Base-by-base conservation (phyloP, 2,113 vertebrate species). In the Phrynosoma platyrhinos region DNA sequence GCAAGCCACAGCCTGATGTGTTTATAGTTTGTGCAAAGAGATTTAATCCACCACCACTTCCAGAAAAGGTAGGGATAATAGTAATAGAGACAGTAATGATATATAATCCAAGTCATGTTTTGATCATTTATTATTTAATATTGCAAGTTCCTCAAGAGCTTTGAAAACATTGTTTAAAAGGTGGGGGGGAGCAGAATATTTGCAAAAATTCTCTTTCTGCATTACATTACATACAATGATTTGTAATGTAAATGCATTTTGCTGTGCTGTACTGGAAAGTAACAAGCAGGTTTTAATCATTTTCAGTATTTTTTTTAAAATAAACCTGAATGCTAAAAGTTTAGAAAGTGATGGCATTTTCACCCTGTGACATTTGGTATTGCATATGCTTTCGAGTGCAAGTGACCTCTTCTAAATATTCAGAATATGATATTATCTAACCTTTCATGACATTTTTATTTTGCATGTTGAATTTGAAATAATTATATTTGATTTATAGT, bases 1-100 rank as follows among this genome's bases (percentile, higher is more conserved):
- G 97, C 86, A 99, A 99, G 91, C 99, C 98, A 0, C 76, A 96
- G 1, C 98, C 98, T 0, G 98, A 99, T 95, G 94, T 96, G 40
- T 99, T 99, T 94, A 96, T 99, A 30, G 93, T 97, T 47, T 98
- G 98, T 89, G 98, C 98, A 47, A 88, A 93, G 47, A 97, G 98
- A 72, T 99, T 99, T 95, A 40, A 91, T 0, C 98, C 98, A 1
- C 90, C 97, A 1, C 95, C 96, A 16, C 3, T 93, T 20, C 92
- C 93, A 0, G 96, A 96, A 58, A 95, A 97, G 97, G 98, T 99
- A 95, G 90, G 94, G 93, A 32, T 36, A 94, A 30, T 32, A 23
- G 30, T 69, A 88, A 69, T 8, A 80, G 69, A 82, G 87, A 86
- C 82, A 8, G 36, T 52, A 79, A 4, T 16, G 82, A 23, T 86